Evolutionary conservation across 1,140 invertebrate species (phyloP).

Genomic region (Drosophila parabipectinata): DNA sequence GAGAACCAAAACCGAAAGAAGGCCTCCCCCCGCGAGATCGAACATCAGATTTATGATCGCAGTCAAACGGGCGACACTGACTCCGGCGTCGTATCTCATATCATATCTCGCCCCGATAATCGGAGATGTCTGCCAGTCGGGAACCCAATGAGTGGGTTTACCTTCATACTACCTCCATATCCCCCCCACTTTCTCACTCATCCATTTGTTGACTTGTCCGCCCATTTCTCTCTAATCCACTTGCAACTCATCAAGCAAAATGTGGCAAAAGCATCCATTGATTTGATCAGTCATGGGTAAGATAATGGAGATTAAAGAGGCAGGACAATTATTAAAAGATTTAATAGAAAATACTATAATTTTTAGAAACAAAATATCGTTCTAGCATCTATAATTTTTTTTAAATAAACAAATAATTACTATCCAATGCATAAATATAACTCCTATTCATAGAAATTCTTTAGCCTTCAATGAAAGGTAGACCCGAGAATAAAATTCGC

Average conservation of each 20-base stretch:
- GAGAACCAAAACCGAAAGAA: slow-evolving; percentile 4
- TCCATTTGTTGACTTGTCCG: too few relatives aligned
- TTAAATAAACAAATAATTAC: too few relatives aligned
- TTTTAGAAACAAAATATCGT: too few relatives aligned
- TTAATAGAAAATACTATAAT: too few relatives aligned
- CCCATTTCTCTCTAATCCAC: too few relatives aligned
- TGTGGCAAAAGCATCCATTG: background rate
- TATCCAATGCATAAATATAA: too few relatives aligned
- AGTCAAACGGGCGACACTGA: slow-evolving; percentile 38
- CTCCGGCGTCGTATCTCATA: slow-evolving; percentile 60
- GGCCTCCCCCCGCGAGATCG: slow-evolving; percentile 29
- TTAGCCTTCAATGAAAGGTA: background rate
- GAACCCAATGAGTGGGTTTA: slow-evolving; percentile 19
- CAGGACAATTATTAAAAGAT: too few relatives aligned
- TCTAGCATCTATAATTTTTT: too few relatives aligned
- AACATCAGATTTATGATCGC: slow-evolving; percentile 73
- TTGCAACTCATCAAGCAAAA: background rate
- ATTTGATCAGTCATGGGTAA: background rate
- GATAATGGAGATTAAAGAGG: background rate
- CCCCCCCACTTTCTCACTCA: background rate
- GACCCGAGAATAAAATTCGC: background rate
- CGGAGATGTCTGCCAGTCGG: slow-evolving; percentile 47
- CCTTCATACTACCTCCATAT: background rate
- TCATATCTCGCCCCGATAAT: slow-evolving; percentile 62
- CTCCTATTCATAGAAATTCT: background rate